These are phyloP conservation scores for Heteromormyrus szaboi DNA, from an alignment of 2,797 vertebrate genomes.

Conservation along the genomic window DNA sequence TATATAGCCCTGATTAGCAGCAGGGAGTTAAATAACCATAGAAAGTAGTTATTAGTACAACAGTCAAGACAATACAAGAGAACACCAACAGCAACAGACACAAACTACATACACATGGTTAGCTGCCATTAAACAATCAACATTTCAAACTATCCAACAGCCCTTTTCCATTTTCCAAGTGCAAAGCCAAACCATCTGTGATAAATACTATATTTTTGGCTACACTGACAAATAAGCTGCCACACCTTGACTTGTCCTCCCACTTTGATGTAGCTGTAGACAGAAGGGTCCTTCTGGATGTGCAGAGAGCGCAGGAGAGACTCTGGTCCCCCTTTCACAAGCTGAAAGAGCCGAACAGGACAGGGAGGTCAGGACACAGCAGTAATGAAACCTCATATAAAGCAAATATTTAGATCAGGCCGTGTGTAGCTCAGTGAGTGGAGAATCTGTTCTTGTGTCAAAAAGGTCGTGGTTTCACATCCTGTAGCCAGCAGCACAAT, in stretches of 20 bases:
- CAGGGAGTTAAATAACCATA: neutral
- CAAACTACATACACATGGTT: neutral
- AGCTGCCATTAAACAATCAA: neutral
- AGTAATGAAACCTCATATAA: neutral
- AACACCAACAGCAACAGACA: neutral
- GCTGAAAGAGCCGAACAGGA: conserved; percentile 50
- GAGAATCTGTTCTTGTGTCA: neutral
- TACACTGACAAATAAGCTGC: neutral
- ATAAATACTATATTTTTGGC: neutral
- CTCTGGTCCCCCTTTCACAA: conserved; percentile 91
- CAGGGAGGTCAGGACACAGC: neutral
- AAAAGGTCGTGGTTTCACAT: neutral
- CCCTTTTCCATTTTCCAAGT: neutral
- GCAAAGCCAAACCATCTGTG: neutral
- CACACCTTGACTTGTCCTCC: conserved; percentile 84
- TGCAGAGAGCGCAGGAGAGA: conserved; percentile 79
- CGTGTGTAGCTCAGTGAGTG: neutral
- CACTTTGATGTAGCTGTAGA: conserved; percentile 79
- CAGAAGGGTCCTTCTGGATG: conserved; percentile 79
- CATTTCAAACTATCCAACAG: neutral
- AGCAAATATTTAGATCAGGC: neutral
- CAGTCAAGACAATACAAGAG: neutral
- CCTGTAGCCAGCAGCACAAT: neutral
- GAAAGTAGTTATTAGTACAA: neutral
- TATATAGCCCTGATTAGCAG: neutral